A percentile compares a stretch with the other conserved stretches of the same genome.
Conservation (phyloP, 1,140 invertebrate species). For the Neotoxoptera formosana region DNA sequence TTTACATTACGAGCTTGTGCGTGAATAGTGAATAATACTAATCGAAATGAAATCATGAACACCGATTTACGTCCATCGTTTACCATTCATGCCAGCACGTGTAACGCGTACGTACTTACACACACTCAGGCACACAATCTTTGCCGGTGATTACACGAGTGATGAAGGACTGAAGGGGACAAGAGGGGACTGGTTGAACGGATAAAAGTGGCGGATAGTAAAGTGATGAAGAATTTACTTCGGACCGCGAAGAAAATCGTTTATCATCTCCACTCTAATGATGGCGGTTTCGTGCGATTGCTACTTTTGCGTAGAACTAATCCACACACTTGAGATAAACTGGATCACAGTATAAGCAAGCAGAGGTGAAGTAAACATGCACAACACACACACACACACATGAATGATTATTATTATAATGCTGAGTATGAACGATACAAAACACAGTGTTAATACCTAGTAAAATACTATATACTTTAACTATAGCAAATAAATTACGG, state of each 20-base stretch:
- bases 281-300: slow-evolving; percentile 23
- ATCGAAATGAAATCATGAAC: not conserved
- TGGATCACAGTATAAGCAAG: not conserved
- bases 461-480: too few species aligned
- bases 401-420: not conserved
- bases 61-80: not conserved
- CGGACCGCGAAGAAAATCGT: slow-evolving; percentile 6
- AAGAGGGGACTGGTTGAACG: not conserved
- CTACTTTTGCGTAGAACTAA: slow-evolving; percentile 17
- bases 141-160: not conserved
- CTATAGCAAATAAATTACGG: too few species aligned
- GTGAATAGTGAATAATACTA: not conserved
- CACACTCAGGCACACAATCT: not conserved
- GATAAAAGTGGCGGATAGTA: slow-evolving; percentile 2
- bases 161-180: not conserved
- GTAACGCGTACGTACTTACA: not conserved
- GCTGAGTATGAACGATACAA: not conserved
- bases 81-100: not conserved
- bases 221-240: slow-evolving; percentile 31
- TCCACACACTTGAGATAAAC: not conserved
- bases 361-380: not conserved
- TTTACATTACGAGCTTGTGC: too few species aligned
- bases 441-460: too few species aligned
- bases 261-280: slow-evolving; percentile 48
- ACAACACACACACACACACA: not conserved